phyloP scores from a whole-genome alignment of 2,888 invertebrate genomes.

The Erebia aethiops region DNA sequence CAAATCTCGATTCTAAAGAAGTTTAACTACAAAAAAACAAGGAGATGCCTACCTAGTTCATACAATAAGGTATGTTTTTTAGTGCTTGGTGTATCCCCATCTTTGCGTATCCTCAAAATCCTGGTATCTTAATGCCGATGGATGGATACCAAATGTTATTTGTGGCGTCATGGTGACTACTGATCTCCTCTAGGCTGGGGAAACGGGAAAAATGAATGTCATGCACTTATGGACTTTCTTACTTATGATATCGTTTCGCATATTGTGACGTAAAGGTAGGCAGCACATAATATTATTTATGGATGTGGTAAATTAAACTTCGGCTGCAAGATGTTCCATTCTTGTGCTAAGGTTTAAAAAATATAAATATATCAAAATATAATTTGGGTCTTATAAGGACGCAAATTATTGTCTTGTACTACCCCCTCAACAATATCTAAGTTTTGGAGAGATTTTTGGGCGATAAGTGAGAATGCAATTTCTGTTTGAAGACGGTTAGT shows the following conservation, averaged over 20 bases:
- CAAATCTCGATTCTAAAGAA: no score
- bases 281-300: not conserved
- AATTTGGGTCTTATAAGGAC: no score
- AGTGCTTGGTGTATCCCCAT: slow-evolving; percentile 42
- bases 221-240: slow-evolving; percentile 28
- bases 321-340: not conserved
- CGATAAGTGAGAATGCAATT: no score
- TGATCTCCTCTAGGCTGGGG: slow-evolving; percentile 22
- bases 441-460: no score
- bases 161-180: slow-evolving; percentile 67
- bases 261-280: slow-evolving; percentile 5
- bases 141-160: slow-evolving; percentile 75
- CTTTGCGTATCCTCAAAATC: slow-evolving; percentile 43
- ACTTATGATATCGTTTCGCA: slow-evolving; percentile 4
- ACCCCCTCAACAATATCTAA: no score
- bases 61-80: not conserved
- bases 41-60: not conserved
- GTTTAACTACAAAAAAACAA: no score
- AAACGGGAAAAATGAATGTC: slow-evolving; percentile 22
- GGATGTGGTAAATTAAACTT: not conserved
- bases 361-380: no score
- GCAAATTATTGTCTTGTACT: no score
- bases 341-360: no score
- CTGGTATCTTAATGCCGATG: slow-evolving; percentile 67
- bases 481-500: no score